Base-by-base conservation (phyloP, 2,113 vertebrate species). In the Carassius carassius region DNA sequence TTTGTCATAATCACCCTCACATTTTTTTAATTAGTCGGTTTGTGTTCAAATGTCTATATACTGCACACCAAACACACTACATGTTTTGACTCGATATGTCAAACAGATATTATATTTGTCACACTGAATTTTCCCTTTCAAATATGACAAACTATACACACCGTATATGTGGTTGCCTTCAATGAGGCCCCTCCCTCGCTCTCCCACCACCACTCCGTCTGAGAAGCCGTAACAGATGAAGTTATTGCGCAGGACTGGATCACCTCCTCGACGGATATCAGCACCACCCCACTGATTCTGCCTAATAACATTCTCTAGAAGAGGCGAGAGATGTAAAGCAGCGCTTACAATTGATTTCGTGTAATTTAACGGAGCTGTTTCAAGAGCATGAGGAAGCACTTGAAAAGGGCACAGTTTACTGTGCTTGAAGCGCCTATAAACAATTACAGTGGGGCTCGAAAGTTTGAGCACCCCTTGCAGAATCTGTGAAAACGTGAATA, bases 261-360 rank as follows among this genome's bases (percentile, higher is more conserved):
- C 92, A 0, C 95, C 96, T 6, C 96, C 97, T 5, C 95, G 94
- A 14, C 96, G 94, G 90, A 97, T 98, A 89, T 98, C 97, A 2
- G 93, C 96, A 0, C 96, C 96, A 0, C 97, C 97, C 97, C 97
- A 97, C 85, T 97, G 96, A 89, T 97, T 98, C 91, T 97, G 94
- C 25, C 93, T 94, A 87, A 98, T 98, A 54, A 98, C 91, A 1
- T 98, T 98, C 87, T 96, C 97, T 98, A 79, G 16, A 82, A 82
- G 63, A 65, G 54, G 54, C 37, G 73, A 19, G 32, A 72, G 63
- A 23, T 1, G 83, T 1, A 29, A 13, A n/a, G 1, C 12, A 41
- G 76, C 17, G 11, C 0, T 60, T 78, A 9, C 16, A 13, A 25
- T 65, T 29, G n/a, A 80, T 65, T 80, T 25, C 2, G 49, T 25